Conservation (phyloP, 2,888 invertebrate genomes). For the Tanytarsus gracilentus region DNA sequence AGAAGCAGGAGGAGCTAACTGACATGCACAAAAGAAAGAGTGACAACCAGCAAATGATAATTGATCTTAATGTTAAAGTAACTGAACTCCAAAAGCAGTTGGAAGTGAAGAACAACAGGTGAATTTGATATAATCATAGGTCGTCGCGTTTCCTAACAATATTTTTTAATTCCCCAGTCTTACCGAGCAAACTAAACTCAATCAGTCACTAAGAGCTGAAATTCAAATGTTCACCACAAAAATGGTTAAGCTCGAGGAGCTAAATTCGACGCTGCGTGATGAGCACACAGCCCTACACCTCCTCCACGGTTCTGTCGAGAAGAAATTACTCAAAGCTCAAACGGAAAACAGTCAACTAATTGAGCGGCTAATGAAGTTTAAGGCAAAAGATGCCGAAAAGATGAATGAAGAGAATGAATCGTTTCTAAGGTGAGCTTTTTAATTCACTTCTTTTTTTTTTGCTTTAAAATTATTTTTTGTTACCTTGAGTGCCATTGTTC, state of each 20-base stretch:
- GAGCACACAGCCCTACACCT: slow-evolving; percentile 92
- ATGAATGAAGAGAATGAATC: slow-evolving; percentile 96
- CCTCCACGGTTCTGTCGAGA: slow-evolving; percentile 81
- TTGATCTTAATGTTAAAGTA: slow-evolving; percentile 75
- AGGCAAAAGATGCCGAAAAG: slow-evolving; percentile 89
- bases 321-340: slow-evolving; percentile 74
- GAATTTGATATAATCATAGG: slow-evolving; percentile 31
- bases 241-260: slow-evolving; percentile 65
- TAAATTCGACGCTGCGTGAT: slow-evolving; percentile 83
- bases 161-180: slow-evolving; percentile 47
- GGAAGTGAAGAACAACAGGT: slow-evolving; percentile 63
- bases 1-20: slow-evolving; percentile 87
- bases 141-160: slow-evolving; percentile 5
- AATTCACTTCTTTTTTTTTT: not conserved
- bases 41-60: slow-evolving; percentile 88
- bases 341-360: slow-evolving; percentile 79
- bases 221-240: slow-evolving; percentile 62
- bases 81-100: slow-evolving; percentile 77
- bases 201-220: slow-evolving; percentile 60
- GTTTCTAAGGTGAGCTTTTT: slow-evolving; percentile 66
- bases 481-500: not conserved
- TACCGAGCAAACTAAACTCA: slow-evolving; percentile 55
- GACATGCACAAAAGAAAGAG: slow-evolving; percentile 81
- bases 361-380: slow-evolving; percentile 81
- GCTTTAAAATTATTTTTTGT: not conserved